A percentile compares a stretch with the other conserved stretches of the same genome.
Conservation (phyloP, 2,888 invertebrate species). For the Nomada flava region DNA sequence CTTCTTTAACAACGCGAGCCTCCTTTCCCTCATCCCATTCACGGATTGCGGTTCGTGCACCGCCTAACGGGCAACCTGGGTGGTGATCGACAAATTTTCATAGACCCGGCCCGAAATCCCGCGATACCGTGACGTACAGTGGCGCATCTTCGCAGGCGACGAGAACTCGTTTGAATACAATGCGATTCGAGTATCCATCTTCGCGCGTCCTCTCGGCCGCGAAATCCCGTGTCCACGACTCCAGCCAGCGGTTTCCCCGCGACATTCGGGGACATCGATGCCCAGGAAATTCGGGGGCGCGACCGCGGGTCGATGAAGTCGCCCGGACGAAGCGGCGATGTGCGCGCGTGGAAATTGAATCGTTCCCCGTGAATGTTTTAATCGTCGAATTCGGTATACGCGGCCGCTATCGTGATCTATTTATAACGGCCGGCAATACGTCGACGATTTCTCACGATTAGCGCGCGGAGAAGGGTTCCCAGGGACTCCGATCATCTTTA, state of each 20-base stretch:
- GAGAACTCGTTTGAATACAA: conserved; percentile 68
- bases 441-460: conserved; percentile 2
- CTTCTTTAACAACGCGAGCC: neutral
- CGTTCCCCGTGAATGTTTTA: neutral
- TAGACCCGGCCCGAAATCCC: conserved; percentile 48
- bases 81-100: conserved; percentile 57
- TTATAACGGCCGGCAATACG: neutral
- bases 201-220: conserved; percentile 63
- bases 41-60: neutral
- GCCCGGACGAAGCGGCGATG: neutral
- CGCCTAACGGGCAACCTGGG: conserved; percentile 1
- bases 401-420: neutral
- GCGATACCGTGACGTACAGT: conserved; percentile 48
- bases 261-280: conserved; percentile 46
- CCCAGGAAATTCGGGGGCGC: conserved; percentile 31
- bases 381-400: neutral
- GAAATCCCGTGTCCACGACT: conserved; percentile 48
- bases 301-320: neutral
- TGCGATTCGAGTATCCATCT: conserved; percentile 67
- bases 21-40: neutral
- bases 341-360: neutral
- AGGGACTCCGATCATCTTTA: neutral
- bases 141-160: conserved; percentile 10
- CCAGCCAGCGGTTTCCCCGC: neutral
- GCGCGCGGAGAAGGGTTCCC: neutral